These are phyloP conservation scores for Psittacula cyanocephala DNA, from an alignment of 2,113 vertebrate genomes.

Conservation along the genomic window DNA sequence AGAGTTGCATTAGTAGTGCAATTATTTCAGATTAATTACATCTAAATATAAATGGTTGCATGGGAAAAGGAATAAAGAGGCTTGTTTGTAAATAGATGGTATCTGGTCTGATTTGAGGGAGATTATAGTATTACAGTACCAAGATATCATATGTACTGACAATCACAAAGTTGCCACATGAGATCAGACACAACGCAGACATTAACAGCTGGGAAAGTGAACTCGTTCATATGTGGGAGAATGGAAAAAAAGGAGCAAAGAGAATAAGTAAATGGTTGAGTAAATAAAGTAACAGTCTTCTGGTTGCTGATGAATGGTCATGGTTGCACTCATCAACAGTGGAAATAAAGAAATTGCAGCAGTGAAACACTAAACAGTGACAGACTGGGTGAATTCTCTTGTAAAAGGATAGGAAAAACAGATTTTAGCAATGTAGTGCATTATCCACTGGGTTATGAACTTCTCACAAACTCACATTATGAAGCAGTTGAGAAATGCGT, in stretches of 20 bases:
- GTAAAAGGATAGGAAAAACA: not conserved
- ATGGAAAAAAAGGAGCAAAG: not conserved
- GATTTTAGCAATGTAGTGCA: not conserved
- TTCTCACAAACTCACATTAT: not conserved
- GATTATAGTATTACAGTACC: not conserved
- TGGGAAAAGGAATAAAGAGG: not conserved
- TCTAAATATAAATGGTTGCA: not conserved
- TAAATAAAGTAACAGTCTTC: not conserved
- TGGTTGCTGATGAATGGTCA: not conserved
- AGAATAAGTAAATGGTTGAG: not conserved
- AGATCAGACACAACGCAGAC: not conserved
- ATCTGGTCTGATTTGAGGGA: not conserved
- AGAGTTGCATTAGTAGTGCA: not conserved
- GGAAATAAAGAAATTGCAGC: not conserved
- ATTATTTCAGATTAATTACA: not conserved
- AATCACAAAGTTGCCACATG: not conserved
- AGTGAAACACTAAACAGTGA: not conserved
- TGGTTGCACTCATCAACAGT: not conserved
- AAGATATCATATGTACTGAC: not conserved
- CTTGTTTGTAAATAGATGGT: not conserved
- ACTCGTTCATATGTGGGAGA: not conserved
- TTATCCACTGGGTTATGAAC: constrained; percentile 12
- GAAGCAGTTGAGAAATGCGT: not conserved
- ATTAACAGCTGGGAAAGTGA: not conserved
- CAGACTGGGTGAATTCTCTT: not conserved